phyloP scores from a whole-genome alignment of 2,113 vertebrate species.

The Marcusenius ussheri region DNA sequence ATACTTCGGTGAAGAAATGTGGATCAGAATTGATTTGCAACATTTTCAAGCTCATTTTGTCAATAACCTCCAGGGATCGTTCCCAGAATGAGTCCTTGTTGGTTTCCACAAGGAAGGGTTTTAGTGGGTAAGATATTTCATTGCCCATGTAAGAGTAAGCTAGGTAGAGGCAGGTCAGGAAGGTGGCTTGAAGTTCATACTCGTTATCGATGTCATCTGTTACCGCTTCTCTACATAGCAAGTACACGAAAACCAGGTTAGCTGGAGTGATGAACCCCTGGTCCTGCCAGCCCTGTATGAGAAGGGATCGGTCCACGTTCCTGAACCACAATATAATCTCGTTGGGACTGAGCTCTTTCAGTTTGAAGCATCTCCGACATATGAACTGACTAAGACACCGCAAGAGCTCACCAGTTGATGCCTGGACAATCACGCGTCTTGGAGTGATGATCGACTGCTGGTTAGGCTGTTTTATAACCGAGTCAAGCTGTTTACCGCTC shows the following conservation, averaged over 20 bases:
- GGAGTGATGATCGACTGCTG: conserved; percentile 63
- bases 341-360: conserved; percentile 81
- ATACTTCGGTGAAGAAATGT: conserved; percentile 87
- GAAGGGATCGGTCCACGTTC: conserved; percentile 80
- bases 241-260: conserved; percentile 85
- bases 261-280: conserved; percentile 88
- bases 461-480: conserved; percentile 49
- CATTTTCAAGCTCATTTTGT: conserved; percentile 80
- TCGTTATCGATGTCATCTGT: conserved; percentile 75
- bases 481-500: conserved; percentile 46
- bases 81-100: conserved; percentile 89
- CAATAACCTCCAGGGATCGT: conserved; percentile 77
- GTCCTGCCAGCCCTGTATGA: conserved; percentile 89
- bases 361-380: conserved; percentile 78
- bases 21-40: conserved; percentile 83
- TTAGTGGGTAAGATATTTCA: conserved; percentile 89
- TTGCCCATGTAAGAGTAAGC: conserved; percentile 91
- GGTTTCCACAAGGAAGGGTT: conserved; percentile 84
- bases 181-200: conserved; percentile 78
- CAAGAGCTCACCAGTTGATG: conserved; percentile 83
- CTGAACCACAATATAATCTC: conserved; percentile 86
- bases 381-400: conserved; percentile 85
- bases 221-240: conserved; percentile 82
- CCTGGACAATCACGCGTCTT: conserved; percentile 78
- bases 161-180: conserved; percentile 89